phyloP scores from a whole-genome alignment of 2,113 vertebrate species.

The Zosterops lateralis region DNA sequence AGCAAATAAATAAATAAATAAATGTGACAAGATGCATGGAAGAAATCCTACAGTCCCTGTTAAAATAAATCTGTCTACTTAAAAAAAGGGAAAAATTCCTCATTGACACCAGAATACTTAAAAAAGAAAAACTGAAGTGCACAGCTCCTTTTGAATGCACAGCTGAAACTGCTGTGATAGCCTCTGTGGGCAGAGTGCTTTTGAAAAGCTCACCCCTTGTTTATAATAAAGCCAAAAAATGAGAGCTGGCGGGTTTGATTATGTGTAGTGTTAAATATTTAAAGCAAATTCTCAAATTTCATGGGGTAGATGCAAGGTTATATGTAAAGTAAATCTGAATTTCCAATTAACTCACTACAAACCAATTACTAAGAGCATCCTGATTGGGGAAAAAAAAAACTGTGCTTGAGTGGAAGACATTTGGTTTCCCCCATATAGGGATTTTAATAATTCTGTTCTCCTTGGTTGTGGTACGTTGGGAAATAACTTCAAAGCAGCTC shows the following conservation, averaged over 20 bases:
- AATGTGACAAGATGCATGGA: background rate
- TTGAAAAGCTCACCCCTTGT: slow-evolving; percentile 28
- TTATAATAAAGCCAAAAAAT: background rate
- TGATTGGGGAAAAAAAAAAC: background rate
- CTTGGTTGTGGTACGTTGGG: background rate
- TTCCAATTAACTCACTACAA: slow-evolving; percentile 14
- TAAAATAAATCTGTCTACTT: background rate
- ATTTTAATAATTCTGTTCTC: slow-evolving; percentile 2
- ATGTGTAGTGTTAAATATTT: background rate
- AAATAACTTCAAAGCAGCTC: slow-evolving; percentile 9
- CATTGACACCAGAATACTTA: background rate
- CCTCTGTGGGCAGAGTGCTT: slow-evolving; percentile 36
- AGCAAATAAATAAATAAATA: background rate
- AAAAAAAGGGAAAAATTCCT: background rate
- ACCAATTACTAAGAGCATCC: background rate
- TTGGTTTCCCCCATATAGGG: background rate
- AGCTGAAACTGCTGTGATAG: slow-evolving; percentile 53
- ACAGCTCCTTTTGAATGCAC: slow-evolving; percentile 39
- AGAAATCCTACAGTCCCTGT: background rate
- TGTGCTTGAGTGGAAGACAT: background rate
- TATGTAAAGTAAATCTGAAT: slow-evolving; percentile 16
- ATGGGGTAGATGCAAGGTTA: background rate
- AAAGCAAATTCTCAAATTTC: slow-evolving; percentile 17
- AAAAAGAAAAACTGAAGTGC: background rate
- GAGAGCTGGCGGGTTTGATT: slow-evolving; percentile 41